Evolutionary conservation across 2,888 invertebrate genomes (phyloP).

Genomic region (Tubiluchus corallicola): DNA sequence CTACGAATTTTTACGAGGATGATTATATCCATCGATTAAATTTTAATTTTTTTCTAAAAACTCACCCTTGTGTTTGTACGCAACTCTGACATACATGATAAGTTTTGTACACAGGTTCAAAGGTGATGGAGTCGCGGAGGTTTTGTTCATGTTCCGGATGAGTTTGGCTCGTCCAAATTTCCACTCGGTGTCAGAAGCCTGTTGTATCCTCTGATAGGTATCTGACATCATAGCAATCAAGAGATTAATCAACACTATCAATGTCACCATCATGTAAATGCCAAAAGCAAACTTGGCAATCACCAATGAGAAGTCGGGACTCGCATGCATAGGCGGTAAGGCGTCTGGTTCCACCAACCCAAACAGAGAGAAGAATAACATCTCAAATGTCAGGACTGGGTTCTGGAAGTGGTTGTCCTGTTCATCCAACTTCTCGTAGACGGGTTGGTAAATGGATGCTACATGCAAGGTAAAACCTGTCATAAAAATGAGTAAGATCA

Average conservation of each 20-base stretch:
- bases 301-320: constrained; percentile 27
- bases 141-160: constrained; percentile 92
- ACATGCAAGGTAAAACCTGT: constrained; percentile 82
- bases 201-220: constrained; percentile 97
- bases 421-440: constrained; percentile 16
- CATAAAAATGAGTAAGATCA: constrained; percentile 91
- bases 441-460: constrained; percentile 82
- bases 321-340: constrained; percentile 35
- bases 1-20: too few relatives aligned
- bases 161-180: constrained; percentile 96
- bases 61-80: constrained; percentile 1
- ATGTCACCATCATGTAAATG: constrained; percentile 90
- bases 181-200: constrained; percentile 99
- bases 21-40: too few relatives aligned
- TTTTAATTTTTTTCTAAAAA: too few relatives aligned
- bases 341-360: constrained; percentile 54
- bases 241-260: constrained; percentile 93
- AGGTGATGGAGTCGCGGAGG: constrained; percentile 90
- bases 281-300: constrained; percentile 52
- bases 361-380: constrained; percentile 93
- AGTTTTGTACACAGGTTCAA: constrained; percentile 76
- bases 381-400: constrained; percentile 64
- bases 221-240: constrained; percentile 99
- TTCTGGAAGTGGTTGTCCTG: constrained; percentile 15
- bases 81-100: constrained; percentile 20